Evolutionary conservation across 2,113 vertebrate genomes (phyloP).

Genomic region (Ochotona princeps): DNA sequence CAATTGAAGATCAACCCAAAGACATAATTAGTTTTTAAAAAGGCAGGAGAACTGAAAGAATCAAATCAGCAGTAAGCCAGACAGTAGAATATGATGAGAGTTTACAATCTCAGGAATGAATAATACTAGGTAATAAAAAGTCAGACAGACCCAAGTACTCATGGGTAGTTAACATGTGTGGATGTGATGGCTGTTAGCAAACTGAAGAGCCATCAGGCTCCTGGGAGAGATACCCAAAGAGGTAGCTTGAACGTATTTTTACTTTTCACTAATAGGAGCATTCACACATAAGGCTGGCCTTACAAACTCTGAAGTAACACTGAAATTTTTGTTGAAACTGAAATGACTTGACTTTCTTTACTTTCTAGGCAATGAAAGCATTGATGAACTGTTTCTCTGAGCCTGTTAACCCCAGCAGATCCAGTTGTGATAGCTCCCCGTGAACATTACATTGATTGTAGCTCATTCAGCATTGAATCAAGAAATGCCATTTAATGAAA

Average conservation of each 20-base stretch:
- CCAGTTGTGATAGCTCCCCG: neutral
- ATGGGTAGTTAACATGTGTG: neutral
- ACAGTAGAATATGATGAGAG: neutral
- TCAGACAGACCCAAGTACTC: neutral
- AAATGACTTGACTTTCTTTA: slow-evolving; percentile 28
- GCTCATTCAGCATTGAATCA: slow-evolving; percentile 57
- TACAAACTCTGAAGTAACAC: slow-evolving; percentile 44
- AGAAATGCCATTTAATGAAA: slow-evolving; percentile 63
- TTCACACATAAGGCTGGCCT: neutral
- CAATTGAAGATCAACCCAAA: neutral
- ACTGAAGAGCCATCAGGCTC: neutral
- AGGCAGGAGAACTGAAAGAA: neutral
- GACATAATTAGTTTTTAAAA: neutral
- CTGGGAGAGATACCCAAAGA: neutral
- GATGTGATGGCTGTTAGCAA: neutral
- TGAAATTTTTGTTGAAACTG: slow-evolving; percentile 48
- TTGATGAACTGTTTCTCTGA: neutral
- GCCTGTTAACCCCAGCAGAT: neutral
- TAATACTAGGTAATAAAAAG: neutral
- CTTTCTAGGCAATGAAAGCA: slow-evolving; percentile 40
- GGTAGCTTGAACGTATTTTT: neutral
- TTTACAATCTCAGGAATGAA: neutral
- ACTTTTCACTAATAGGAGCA: slow-evolving; percentile 2
- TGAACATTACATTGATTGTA: slow-evolving; percentile 22
- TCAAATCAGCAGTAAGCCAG: neutral